These are phyloP conservation scores for Lampris incognitus DNA, from an alignment of 2,113 vertebrate species.

Conservation along the genomic window DNA sequence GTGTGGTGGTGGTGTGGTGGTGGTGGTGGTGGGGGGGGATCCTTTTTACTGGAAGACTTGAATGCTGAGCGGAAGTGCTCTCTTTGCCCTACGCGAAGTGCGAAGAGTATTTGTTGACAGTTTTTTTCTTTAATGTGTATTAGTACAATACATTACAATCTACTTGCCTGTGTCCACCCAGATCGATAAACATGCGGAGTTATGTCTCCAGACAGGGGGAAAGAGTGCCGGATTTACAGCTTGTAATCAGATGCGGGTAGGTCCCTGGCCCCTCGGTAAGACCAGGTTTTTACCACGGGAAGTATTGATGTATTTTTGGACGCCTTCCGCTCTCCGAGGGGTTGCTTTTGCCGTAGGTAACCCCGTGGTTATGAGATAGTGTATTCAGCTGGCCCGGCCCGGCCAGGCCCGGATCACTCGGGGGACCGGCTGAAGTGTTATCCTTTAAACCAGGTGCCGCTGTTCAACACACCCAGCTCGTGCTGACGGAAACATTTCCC, in stretches of 20 bases:
- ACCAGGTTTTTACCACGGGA: constrained; percentile 47
- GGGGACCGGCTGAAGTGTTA: constrained; percentile 63
- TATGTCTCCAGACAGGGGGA: constrained; percentile 42
- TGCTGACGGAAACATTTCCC: constrained; percentile 71
- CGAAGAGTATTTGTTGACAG: constrained; percentile 11
- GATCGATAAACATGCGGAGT: constrained; percentile 56
- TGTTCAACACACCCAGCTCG: constrained; percentile 67
- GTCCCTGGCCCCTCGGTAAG: constrained; percentile 45
- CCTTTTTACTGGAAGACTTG: background rate
- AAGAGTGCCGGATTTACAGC: constrained; percentile 50
- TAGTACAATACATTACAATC: constrained; percentile 32
- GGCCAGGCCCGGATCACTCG: constrained; percentile 39
- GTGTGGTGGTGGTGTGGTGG: constrained; percentile 5
- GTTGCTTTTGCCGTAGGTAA: constrained; percentile 43
- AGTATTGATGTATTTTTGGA: constrained; percentile 42
- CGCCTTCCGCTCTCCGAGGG: constrained; percentile 40
- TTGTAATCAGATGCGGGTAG: constrained; percentile 65
- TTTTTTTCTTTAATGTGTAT: constrained; percentile 14
- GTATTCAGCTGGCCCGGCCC: constrained; percentile 48
- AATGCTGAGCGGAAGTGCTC: constrained; percentile 17
- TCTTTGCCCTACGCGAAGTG: background rate
- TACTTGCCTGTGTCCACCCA: constrained; percentile 5
- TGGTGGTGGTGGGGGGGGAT: background rate
- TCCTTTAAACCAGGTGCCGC: constrained; percentile 74
- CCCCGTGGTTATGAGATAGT: constrained; percentile 49